A percentile compares a stretch with the other conserved stretches of the same genome.
These are phyloP conservation scores for Gymnosoma rotundatum DNA, from an alignment of 2,888 invertebrate genomes.

Conservation along the genomic window DNA sequence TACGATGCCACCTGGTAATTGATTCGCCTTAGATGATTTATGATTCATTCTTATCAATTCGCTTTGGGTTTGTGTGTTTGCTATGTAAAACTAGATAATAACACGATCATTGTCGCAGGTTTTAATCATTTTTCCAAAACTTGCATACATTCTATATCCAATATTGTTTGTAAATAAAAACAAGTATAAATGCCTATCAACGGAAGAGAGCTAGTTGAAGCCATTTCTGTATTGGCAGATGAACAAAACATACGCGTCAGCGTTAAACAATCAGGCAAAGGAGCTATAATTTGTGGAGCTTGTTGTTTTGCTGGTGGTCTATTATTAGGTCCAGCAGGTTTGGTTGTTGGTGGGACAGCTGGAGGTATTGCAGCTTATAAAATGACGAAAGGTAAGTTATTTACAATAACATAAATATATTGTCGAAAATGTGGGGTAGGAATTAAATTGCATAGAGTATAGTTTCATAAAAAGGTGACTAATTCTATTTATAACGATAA, in stretches of 20 bases:
- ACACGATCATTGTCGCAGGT: no score
- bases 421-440: conserved; percentile 26
- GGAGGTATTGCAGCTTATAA: conserved; percentile 79
- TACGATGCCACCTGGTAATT: no score
- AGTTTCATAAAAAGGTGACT: conserved; percentile 23
- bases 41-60: no score
- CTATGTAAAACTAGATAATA: no score
- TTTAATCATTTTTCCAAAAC: no score
- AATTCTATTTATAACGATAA: neutral
- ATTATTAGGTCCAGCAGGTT: conserved; percentile 78
- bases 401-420: neutral
- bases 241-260: conserved; percentile 79
- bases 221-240: conserved; percentile 79
- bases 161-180: conserved; percentile 4
- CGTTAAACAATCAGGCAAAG: conserved; percentile 78
- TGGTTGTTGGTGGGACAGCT: conserved; percentile 80
- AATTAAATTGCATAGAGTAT: conserved; percentile 35
- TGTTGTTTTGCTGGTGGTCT: conserved; percentile 80
- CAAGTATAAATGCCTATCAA: conserved; percentile 78
- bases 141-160: neutral
- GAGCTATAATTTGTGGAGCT: conserved; percentile 79
- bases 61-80: no score
- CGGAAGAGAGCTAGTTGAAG: conserved; percentile 79
- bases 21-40: no score
- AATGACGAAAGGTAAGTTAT: conserved; percentile 77